phyloP scores from a whole-genome alignment of 2,113 vertebrate genomes.

The Sinocyclocheilus maitianheensis region DNA sequence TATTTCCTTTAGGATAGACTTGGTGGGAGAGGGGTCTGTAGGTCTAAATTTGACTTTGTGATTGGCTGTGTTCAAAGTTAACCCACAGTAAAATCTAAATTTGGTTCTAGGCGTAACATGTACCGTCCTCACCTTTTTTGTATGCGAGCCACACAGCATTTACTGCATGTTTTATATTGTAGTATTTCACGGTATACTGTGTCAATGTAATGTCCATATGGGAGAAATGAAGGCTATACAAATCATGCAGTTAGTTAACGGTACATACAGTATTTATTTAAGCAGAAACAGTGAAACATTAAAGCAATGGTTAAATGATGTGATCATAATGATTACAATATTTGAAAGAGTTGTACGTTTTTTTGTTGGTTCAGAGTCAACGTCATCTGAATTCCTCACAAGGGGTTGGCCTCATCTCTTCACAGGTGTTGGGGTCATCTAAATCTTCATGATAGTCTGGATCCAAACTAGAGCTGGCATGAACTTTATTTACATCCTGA shows the following conservation, averaged over 20 bases:
- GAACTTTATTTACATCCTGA: no score
- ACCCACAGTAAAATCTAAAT: neutral
- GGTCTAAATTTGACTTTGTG: conserved; percentile 21
- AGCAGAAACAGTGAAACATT: neutral
- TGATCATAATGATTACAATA: no score
- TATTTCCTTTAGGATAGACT: conserved; percentile 39
- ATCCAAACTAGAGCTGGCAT: neutral
- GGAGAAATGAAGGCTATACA: neutral
- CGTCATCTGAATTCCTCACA: no score
- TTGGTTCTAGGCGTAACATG: neutral
- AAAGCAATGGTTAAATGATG: no score
- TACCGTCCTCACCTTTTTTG: neutral
- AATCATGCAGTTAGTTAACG: neutral
- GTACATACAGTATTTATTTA: neutral
- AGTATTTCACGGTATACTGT: no score
- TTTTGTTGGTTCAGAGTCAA: neutral
- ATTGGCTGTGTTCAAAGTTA: neutral
- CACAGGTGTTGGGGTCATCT: neutral
- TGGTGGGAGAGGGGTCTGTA: conserved; percentile 10
- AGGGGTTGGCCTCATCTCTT: neutral
- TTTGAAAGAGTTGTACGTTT: neutral
- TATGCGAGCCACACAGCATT: neutral
- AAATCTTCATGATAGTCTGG: neutral
- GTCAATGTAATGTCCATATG: neutral
- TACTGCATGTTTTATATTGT: no score